Evolutionary conservation across 2,113 vertebrate genomes (phyloP), one percentile per base, ranked within the genome.

Genomic region (Mirza zaza): DNA sequence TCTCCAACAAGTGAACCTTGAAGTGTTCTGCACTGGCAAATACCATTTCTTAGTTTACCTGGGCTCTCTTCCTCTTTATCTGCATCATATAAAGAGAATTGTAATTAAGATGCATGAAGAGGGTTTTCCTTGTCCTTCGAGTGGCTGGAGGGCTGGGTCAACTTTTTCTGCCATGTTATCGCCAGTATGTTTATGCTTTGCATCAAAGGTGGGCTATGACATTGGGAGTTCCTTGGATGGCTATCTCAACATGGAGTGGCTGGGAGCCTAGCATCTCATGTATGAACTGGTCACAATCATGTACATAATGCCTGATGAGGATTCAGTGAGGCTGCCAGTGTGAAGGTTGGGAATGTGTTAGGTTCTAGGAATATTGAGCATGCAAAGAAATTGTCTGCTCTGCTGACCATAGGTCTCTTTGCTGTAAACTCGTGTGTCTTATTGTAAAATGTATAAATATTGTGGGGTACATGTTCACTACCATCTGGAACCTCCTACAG

Each of bases 141-240:
- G 29, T 99, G 98, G 65, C 98, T 99, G 81, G 98, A 99, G 97
- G 98, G 99, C 6, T 99, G 99, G 99, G 98, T 98, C 57, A 98
- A 98, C 52, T 99, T 99, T 93, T 99, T 98, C 98, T 98, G 98
- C 61, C 98, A 99, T 90, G 99, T 99, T 1, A 6, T 99, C 79
- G 99, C 99, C 96, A 99, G 99, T 96, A 97, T 97, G 71, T 98
- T 99, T 14, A 99, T 99, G 99, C 52, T 98, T 17, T 99, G 97
- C 97, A 99, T 99, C 1, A 99, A 99, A 93, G 99, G 99, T 99
- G 99, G 99, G 90, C 99, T 99, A 99, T 0, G 99, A 99, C 85
- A 97, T 99, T 0, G 98, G 99, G 29, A 98, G 98, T 87, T 99
- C 99, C 95, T 97, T 99, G 32, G 98, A 99, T 97, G 99, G 99